phyloP scores from a whole-genome alignment of 1,140 invertebrate genomes.

The Drosophila rufa region DNA sequence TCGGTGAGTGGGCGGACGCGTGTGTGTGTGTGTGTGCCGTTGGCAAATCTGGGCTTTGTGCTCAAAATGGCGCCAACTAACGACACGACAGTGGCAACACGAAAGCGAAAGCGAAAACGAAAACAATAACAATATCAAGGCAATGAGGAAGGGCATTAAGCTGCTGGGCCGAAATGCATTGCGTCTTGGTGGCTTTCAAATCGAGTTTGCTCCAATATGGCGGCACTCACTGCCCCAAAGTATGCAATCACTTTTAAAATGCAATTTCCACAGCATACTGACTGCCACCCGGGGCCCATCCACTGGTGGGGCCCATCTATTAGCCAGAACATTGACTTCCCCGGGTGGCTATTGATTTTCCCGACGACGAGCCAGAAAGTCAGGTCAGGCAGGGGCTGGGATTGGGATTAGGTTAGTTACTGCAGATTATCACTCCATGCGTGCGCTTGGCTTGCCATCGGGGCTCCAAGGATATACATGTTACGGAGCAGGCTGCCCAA shows the following conservation, averaged over 20 bases:
- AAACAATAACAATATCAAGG: constrained; percentile 39
- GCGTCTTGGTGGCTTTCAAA: neutral
- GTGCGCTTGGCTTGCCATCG: constrained; percentile 46
- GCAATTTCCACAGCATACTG: constrained; percentile 30
- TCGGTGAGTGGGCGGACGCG: neutral
- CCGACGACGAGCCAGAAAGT: constrained; percentile 31
- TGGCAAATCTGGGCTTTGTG: constrained; percentile 73
- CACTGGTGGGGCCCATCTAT: constrained; percentile 30
- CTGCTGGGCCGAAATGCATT: constrained; percentile 33
- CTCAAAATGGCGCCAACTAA: constrained; percentile 65
- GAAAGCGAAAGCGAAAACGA: constrained; percentile 12
- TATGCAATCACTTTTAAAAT: constrained; percentile 46
- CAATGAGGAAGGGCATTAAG: constrained; percentile 24
- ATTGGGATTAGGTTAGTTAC: constrained; percentile 25
- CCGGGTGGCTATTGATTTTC: constrained; percentile 66
- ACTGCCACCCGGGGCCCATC: neutral
- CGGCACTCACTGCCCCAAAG: constrained; percentile 26
- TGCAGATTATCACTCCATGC: constrained; percentile 60
- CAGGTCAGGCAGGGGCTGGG: constrained; percentile 12
- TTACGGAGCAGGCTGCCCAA: constrained; percentile 56
- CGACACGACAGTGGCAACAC: constrained; percentile 48
- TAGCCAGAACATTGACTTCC: constrained; percentile 61
- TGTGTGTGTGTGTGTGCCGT: constrained; percentile 34
- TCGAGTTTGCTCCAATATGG: constrained; percentile 23
- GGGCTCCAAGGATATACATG: constrained; percentile 9